phyloP scores from a whole-genome alignment of 2,888 invertebrate species.

The Nipponacmea schrenckii region DNA sequence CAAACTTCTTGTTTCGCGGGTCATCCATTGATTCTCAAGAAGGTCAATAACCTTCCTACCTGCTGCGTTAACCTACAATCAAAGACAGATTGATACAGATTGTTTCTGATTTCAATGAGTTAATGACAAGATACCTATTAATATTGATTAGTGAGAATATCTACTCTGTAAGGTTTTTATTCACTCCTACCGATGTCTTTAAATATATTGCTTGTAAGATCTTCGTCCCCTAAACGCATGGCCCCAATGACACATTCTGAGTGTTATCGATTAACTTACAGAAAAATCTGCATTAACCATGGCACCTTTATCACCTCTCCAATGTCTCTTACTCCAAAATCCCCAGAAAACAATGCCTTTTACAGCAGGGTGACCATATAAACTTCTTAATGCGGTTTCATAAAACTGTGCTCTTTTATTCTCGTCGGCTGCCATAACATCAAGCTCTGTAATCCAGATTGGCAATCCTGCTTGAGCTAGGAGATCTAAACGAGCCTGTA shows the following conservation, averaged over 20 bases:
- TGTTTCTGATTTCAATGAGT: not conserved
- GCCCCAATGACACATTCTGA: too few species aligned
- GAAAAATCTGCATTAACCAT: conserved; percentile 28
- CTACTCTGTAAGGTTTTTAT: too few species aligned
- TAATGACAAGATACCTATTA: not conserved
- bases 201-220: too few species aligned
- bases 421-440: conserved; percentile 31
- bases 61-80: conserved; percentile 18
- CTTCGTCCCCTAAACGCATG: too few species aligned
- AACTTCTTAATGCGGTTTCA: conserved; percentile 29
- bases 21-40: conserved; percentile 20
- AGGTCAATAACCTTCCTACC: conserved; percentile 16
- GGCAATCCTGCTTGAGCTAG: conserved; percentile 37
- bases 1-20: conserved; percentile 9
- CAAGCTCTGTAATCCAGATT: conserved; percentile 42
- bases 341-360: conserved; percentile 36
- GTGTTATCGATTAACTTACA: conserved; percentile 4
- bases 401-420: conserved; percentile 30
- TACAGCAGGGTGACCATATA: conserved; percentile 34
- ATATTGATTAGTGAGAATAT: too few species aligned
- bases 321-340: conserved; percentile 32
- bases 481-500: conserved; percentile 33
- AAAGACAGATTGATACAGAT: not conserved
- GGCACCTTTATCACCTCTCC: conserved; percentile 18
- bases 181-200: too few species aligned